Evolutionary conservation across 2,888 invertebrate genomes (phyloP).

Genomic region (Caenorhabditis parvicauda): DNA sequence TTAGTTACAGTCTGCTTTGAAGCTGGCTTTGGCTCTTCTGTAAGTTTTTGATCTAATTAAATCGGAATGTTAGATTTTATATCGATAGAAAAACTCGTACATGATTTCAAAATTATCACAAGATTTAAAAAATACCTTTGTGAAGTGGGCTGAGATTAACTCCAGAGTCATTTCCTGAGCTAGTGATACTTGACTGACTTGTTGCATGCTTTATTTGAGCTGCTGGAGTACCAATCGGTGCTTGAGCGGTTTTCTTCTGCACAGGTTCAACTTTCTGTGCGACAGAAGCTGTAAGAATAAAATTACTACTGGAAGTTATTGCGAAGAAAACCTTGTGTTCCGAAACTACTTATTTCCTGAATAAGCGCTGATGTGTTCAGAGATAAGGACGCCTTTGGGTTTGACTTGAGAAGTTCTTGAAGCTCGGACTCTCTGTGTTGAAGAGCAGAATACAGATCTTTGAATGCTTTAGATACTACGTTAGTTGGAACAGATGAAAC

Average conservation of each 20-base stretch:
- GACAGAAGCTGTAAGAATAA: no score
- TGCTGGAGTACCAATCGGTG: constrained; percentile 12
- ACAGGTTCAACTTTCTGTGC: not conserved
- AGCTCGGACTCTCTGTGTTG: no score
- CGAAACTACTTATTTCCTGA: no score
- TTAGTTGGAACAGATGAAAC: no score
- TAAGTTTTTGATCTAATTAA: not conserved
- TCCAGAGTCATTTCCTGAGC: constrained; percentile 55
- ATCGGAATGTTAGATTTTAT: not conserved
- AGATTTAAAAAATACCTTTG: constrained; percentile 25
- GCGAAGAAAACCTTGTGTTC: no score
- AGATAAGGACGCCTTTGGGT: no score
- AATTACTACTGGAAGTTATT: no score
- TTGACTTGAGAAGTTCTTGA: no score
- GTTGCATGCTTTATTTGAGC: constrained; percentile 49
- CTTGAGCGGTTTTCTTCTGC: constrained; percentile 2
- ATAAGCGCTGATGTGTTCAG: no score
- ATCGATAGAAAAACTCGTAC: not conserved
- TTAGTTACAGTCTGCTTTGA: constrained; percentile 27
- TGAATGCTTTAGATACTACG: no score
- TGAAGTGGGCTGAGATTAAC: constrained; percentile 49
- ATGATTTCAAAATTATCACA: not conserved
- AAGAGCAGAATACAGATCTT: no score
- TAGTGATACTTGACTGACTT: constrained; percentile 53
- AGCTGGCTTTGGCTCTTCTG: constrained; percentile 35